Percentiles rank a stretch among this genome's conserved stretches.
Conservation (phyloP, 2,888 invertebrate species). For the Herminia tarsipennalis region DNA sequence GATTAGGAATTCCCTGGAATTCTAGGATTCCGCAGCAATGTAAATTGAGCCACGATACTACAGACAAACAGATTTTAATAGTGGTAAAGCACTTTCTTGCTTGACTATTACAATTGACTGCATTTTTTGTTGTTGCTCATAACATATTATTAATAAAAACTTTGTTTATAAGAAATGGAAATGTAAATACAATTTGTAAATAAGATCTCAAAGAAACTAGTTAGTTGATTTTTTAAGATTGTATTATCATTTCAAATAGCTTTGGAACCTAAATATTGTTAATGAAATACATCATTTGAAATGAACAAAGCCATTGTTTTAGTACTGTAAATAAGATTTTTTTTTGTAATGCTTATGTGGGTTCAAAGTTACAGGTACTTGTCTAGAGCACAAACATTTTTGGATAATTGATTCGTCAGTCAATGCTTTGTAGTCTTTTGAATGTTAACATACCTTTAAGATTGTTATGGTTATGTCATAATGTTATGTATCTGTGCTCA, state of each 20-base stretch:
- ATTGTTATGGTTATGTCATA: too few relatives aligned
- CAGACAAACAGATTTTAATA: background rate
- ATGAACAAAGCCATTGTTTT: slow-evolving; percentile 45
- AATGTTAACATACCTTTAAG: too few relatives aligned
- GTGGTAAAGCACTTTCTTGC: too few relatives aligned
- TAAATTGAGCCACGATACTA: too few relatives aligned
- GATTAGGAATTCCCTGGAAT: too few relatives aligned
- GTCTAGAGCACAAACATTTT: too few relatives aligned
- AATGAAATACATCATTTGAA: slow-evolving; percentile 50
- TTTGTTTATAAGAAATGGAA: slow-evolving; percentile 15
- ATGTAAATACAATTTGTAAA: slow-evolving; percentile 50
- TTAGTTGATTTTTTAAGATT: slow-evolving; percentile 35
- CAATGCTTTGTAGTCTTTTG: too few relatives aligned
- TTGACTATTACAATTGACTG: slow-evolving; percentile 15
- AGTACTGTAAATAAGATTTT: too few relatives aligned
- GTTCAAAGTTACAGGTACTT: too few relatives aligned
- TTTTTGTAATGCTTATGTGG: background rate
- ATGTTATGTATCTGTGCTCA: too few relatives aligned
- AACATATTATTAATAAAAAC: slow-evolving; percentile 6
- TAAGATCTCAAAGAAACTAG: slow-evolving; percentile 46
- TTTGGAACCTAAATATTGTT: slow-evolving; percentile 8
- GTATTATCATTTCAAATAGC: slow-evolving; percentile 43
- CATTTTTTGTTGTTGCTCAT: slow-evolving; percentile 13
- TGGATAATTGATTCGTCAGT: too few relatives aligned
- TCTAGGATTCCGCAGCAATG: too few relatives aligned